Evolutionary conservation across 2,888 invertebrate genomes (phyloP), one percentile per base, ranked within the genome.

Genomic region (Agrochola lychnidis): DNA sequence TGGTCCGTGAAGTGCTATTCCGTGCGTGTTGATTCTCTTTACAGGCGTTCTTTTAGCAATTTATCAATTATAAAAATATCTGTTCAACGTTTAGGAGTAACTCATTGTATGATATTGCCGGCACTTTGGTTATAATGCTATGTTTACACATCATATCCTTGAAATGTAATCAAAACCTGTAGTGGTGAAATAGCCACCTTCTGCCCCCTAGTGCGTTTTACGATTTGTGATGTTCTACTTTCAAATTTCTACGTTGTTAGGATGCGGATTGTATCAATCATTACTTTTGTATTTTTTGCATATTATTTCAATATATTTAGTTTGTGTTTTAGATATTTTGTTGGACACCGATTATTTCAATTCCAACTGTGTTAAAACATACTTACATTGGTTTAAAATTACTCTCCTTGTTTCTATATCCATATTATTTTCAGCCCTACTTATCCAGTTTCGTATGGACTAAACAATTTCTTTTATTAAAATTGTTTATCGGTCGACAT

Each of bases 81-180:
- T 70, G n/a, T 48, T 67, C 7, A 59, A n/a, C 6, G 25, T 69
- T 53, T 74, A 42, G 19, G 30, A 42, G 45, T 62, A 45, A 40
- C 62, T 76, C 66, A 61, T 74, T 66, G 45, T 62, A 36, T 78
- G 63, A 81, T 84, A 90, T 86, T 88, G 88, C 94, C 95, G 96
- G 95, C 93, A 84, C 91, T 92, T 95, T 95, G 95, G 95, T 95
- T 95, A 96, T 93, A 93, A 85, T 89, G 84, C 85, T 79, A 89
- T 90, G 92, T 93, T 94, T 93, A 93, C 94, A 92, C 87, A 85
- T 74, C 78, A 56, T 92, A 93, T 91, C 93, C 94, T 94, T 94
- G 94, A 93, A 92, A 87, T 83, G 61, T 72, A 77, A 82, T 84
- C 79, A 81, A 80, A 81, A 83, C 36, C 53, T 53, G 22, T n/a